phyloP scores from a whole-genome alignment of 1,140 invertebrate species.

The Hyles euphorbiae region DNA sequence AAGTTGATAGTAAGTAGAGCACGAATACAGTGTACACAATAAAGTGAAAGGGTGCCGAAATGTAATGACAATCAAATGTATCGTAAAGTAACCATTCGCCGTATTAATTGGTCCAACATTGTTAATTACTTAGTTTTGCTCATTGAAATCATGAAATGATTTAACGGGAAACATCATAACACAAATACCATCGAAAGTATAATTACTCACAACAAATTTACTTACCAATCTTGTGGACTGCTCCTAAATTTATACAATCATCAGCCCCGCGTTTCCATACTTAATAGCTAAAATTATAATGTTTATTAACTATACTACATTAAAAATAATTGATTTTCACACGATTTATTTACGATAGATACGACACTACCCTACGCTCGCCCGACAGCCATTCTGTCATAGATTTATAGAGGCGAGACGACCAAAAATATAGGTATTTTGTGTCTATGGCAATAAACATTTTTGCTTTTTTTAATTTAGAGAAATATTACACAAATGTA shows the following conservation, averaged over 20 bases:
- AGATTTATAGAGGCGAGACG: constrained; percentile 15
- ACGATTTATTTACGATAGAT: constrained; percentile 48
- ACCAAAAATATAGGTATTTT: no score
- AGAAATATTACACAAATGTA: no score
- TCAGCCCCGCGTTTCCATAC: constrained; percentile 49
- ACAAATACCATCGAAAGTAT: constrained; percentile 36
- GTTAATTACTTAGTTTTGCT: not conserved
- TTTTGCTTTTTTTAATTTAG: no score
- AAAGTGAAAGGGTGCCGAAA: constrained; percentile 67
- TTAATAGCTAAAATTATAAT: constrained; percentile 29
- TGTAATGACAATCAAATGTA: constrained; percentile 26
- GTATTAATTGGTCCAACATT: not conserved
- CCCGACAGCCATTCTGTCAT: constrained; percentile 58
- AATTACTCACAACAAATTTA: constrained; percentile 36
- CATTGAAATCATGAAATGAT: constrained; percentile 16
- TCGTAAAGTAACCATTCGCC: constrained; percentile 6
- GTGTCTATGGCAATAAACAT: no score
- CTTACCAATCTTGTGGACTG: constrained; percentile 43
- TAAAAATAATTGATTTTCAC: constrained; percentile 38
- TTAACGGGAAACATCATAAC: constrained; percentile 19
- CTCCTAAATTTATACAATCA: constrained; percentile 32
- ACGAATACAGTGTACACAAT: constrained; percentile 65
- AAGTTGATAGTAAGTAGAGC: constrained; percentile 63
- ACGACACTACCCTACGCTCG: constrained; percentile 42
- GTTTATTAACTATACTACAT: constrained; percentile 31